Conservation (phyloP, 1,140 invertebrate genomes). For the Leptoteleia sp. region DNA sequence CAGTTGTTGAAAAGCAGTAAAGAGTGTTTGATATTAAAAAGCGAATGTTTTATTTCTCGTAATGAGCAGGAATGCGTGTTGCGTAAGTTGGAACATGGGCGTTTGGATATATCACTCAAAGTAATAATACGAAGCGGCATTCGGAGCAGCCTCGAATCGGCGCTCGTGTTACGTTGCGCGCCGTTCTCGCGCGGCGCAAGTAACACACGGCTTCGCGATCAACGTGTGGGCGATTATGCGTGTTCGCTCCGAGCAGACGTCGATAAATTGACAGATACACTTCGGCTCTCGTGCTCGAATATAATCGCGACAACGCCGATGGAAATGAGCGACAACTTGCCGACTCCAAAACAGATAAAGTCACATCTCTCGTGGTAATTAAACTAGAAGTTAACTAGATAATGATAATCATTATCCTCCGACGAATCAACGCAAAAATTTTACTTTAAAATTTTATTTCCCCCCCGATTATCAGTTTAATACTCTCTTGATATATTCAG, state of each 20-base stretch:
- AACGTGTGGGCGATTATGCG: conserved; percentile 46
- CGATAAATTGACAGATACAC: conserved; percentile 52
- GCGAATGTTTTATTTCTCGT: conserved; percentile 43
- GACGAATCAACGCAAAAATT: too few relatives aligned
- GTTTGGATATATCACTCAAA: conserved; percentile 47
- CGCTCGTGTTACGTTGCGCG: conserved; percentile 47
- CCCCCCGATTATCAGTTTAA: too few relatives aligned
- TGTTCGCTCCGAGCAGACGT: conserved; percentile 22
- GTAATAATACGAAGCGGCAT: conserved; percentile 54
- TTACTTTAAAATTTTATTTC: too few relatives aligned
- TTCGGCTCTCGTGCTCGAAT: conserved; percentile 7
- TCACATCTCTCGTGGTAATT: conserved; percentile 1
- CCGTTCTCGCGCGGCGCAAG: conserved; percentile 17
- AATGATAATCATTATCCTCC: too few relatives aligned
- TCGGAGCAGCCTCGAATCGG: conserved; percentile 49
- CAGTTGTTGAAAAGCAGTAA: conserved; percentile 4
- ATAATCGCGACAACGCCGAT: conserved; percentile 24
- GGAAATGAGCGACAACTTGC: conserved; percentile 2
- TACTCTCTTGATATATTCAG: too few relatives aligned
- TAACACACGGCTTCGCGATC: conserved; percentile 12
- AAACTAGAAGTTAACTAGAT: conserved; percentile 15
- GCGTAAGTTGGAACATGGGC: conserved; percentile 48
- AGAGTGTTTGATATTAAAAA: conserved; percentile 15
- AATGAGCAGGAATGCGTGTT: conserved; percentile 48
- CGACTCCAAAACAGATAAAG: not conserved